These are phyloP conservation scores for Acanthiza pusilla DNA, from an alignment of 2,797 vertebrate species.

Conservation along the genomic window DNA sequence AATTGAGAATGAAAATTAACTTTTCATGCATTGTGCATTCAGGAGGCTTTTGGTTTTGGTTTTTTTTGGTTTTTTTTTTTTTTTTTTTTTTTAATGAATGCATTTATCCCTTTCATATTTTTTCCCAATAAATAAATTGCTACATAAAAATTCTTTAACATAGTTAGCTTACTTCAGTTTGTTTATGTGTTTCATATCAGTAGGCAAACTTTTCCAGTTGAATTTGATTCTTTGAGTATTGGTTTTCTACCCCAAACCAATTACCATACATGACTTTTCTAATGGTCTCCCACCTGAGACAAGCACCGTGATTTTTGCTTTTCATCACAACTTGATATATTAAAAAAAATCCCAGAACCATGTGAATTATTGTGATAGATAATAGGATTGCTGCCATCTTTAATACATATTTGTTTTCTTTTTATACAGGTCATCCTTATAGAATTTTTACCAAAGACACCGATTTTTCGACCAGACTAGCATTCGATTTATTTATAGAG, in stretches of 20 bases:
- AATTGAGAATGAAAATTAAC: not conserved
- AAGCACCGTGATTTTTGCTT: not conserved
- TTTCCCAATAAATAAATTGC: not conserved
- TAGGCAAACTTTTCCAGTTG: not conserved
- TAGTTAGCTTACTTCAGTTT: not conserved
- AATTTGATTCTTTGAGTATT: not conserved
- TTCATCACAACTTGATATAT: not conserved
- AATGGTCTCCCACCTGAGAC: slow-evolving; percentile 77
- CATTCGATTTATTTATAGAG: slow-evolving; percentile 74
- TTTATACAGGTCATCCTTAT: slow-evolving; percentile 93
- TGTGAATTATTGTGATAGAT: not conserved
- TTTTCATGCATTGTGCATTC: not conserved
- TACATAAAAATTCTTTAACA: not conserved
- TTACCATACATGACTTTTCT: slow-evolving; percentile 69
- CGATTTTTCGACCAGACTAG: slow-evolving; percentile 99
- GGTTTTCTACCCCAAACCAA: slow-evolving; percentile 26
- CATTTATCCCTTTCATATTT: not conserved
- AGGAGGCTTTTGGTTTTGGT: not conserved
- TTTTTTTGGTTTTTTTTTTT: not conserved
- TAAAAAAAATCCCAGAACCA: not conserved
- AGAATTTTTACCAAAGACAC: slow-evolving; percentile 99
- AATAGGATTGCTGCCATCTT: not conserved
- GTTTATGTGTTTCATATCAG: not conserved
- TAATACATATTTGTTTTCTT: slow-evolving; percentile 59
- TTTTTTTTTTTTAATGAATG: not conserved